Base-by-base conservation (phyloP, 2,113 vertebrate species). In the Centropus unirufus region DNA sequence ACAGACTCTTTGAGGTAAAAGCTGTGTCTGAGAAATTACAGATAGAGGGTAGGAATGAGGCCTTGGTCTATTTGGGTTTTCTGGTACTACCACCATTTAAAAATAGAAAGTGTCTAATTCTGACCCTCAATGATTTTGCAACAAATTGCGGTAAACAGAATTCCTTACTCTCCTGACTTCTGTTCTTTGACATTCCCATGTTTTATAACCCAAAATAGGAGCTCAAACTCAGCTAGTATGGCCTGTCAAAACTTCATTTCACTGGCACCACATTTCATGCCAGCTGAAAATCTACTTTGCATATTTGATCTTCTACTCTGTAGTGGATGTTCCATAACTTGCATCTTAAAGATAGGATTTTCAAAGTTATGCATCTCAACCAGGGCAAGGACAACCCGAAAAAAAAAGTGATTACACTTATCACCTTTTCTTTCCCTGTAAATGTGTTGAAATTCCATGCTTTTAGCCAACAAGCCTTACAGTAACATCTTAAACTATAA, bases 281-380 rank as follows among this genome's bases (percentile, higher is more conserved):
- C 83, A 90, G 62, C n/a, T 73, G 46, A 95, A 92, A 87, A 84
- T 59, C 74, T 87, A 54, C 54, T 93, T 76, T 91, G 74, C 72
- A 57, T 58, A 51, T 89, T 79, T 1, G 0, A 64, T 21, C 39
- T 85, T 77, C 72, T 54, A 73, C 30, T 54, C 9, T 27, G 46
- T n/a, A 29, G 69, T 74, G 66, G 54, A 44, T 58, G n/a, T 83
- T 83, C 83, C 57, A 39, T 49, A 64, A 68, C 34, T 67, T 86
- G 36, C 57, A 42, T 7, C 51, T 19, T 32, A n/a, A 34, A 54
- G 47, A 75, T 52, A 57, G 36, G 30, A 42, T 67, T 88, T 88
- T 34, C 30, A 20, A 67, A 83, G 16, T 66, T 46, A 57, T 17
- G 12, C 10, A 12, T 26, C 64, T 88, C 64, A 81, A 29, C 7